Evolutionary conservation across 2,113 vertebrate species (phyloP).

Genomic region (Saimiri boliviensis): DNA sequence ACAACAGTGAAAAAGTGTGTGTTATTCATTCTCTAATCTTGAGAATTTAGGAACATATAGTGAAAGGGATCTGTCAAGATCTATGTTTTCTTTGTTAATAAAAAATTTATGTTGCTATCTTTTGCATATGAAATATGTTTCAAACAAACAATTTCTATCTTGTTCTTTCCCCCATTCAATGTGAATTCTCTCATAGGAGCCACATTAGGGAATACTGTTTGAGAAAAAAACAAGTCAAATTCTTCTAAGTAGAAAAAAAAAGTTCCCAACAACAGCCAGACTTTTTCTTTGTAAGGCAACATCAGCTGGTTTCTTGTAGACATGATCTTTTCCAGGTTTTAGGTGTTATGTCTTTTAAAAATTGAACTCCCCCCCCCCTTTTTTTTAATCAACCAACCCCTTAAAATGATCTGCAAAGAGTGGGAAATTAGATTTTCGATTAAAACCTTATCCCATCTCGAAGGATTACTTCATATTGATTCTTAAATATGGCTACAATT

Average conservation of each 20-base stretch:
- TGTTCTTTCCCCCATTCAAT: background rate
- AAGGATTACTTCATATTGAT: conserved; percentile 88
- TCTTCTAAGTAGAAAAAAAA: conserved; percentile 55
- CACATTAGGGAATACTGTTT: background rate
- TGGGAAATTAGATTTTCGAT: conserved; percentile 87
- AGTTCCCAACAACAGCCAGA: conserved; percentile 66
- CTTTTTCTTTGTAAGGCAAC: conserved; percentile 73
- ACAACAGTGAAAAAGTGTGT: conserved; percentile 21
- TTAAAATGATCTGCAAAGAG: conserved; percentile 85
- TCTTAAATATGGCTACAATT: conserved; percentile 85
- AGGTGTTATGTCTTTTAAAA: conserved; percentile 78
- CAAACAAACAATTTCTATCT: background rate
- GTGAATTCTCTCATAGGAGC: background rate
- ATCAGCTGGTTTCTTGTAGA: conserved; percentile 76
- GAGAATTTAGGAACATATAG: background rate
- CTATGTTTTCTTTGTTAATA: conserved; percentile 71
- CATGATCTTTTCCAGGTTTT: conserved; percentile 78
- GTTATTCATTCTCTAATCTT: conserved; percentile 38
- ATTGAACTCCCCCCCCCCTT: conserved; percentile 72
- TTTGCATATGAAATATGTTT: conserved; percentile 63
- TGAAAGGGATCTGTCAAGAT: conserved; percentile 39
- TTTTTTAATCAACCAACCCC: conserved; percentile 75
- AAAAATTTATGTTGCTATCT: conserved; percentile 34
- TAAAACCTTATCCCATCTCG: conserved; percentile 86
- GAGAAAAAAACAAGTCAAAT: conserved; percentile 40